Evolutionary conservation across 2,113 vertebrate species (phyloP), one percentile per base, ranked within the genome.

Genomic region (Geococcyx californianus): DNA sequence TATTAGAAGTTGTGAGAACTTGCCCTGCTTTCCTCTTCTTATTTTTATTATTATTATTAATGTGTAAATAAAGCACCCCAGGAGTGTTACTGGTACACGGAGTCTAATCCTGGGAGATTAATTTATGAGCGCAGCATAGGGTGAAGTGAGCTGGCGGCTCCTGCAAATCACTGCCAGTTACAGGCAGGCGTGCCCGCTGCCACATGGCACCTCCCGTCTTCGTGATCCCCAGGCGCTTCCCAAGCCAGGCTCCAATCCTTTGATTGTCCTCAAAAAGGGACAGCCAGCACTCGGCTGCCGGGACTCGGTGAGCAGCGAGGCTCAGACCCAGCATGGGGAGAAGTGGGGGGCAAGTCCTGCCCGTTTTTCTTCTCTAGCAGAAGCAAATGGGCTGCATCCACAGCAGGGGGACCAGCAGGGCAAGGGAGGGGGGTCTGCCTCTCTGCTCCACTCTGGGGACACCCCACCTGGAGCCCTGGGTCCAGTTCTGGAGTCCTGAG

Each of bases 1-100:
- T 95, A 56, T 14, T 40, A 70, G 82, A 96, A 97, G 94, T 94
- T 97, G 96, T 86, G 96, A 90, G 94, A 96, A 96, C 96, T 95
- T 87, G 97, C 90, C 93, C 97, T 87, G 79, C 83, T 94, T 95
- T 94, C 84, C 93, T 60, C 93, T n/a, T 38, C 95, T 26, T 38
- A 31, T 75, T 87, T 12, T 90, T 87, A 38, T 44, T 36, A 19
- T 56, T 81, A 79, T 96, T 97, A 92, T 94, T 91, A 83, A 89
- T 34, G 76, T 88, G 97, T 73, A 94, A 94, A 96, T 89, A 93
- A 95, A 94, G 90, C 85, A 52, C 83, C 89, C 94, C 94, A 5
- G 97, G 96, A 97, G 95, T 11, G 42, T 84, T 89, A 52, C 93
- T 25, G 20, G 97, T 87, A 78, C 62, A 44, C 38, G 33, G 88